These are phyloP conservation scores for Heteropelma amictum DNA, from an alignment of 2,888 invertebrate species.

Conservation along the genomic window DNA sequence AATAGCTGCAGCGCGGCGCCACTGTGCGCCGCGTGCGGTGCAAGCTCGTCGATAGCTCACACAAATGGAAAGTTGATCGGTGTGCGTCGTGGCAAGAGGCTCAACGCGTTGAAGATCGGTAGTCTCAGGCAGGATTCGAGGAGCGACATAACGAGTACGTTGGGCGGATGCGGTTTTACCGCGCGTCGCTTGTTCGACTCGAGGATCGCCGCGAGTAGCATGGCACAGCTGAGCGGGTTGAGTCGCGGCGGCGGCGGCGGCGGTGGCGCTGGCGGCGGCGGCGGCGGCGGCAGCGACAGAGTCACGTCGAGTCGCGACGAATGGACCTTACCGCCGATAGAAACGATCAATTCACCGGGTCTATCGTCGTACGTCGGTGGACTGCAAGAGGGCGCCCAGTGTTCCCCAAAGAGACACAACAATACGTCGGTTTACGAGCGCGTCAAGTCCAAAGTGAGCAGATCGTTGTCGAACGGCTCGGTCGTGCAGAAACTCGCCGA, in stretches of 20 bases:
- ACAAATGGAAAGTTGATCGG: slow-evolving; percentile 72
- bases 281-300: slow-evolving; percentile 66
- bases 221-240: slow-evolving; percentile 74
- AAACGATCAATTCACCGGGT: slow-evolving; percentile 67
- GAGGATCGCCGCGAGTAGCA: slow-evolving; percentile 62
- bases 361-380: slow-evolving; percentile 69
- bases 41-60: slow-evolving; percentile 75
- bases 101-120: slow-evolving; percentile 67
- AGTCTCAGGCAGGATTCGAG: slow-evolving; percentile 59
- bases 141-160: slow-evolving; percentile 63
- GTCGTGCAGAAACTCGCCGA: slow-evolving; percentile 81
- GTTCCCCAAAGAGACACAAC: slow-evolving; percentile 79
- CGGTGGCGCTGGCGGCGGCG: too few relatives aligned
- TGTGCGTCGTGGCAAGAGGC: slow-evolving; percentile 71
- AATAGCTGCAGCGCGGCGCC: slow-evolving; percentile 83
- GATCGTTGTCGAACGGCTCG: slow-evolving; percentile 83
- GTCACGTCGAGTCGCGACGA: slow-evolving; percentile 69
- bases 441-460: slow-evolving; percentile 80
- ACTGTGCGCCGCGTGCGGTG: slow-evolving; percentile 87
- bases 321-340: slow-evolving; percentile 73
- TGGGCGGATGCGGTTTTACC: slow-evolving; percentile 64
- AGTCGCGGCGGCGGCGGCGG: slow-evolving; percentile 68
- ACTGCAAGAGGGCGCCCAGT: slow-evolving; percentile 71
- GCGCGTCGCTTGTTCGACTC: slow-evolving; percentile 66
- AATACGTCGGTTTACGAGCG: slow-evolving; percentile 77